These are phyloP conservation scores for Xanthostigma xanthostigma DNA, from an alignment of 2,888 invertebrate genomes.

Conservation along the genomic window DNA sequence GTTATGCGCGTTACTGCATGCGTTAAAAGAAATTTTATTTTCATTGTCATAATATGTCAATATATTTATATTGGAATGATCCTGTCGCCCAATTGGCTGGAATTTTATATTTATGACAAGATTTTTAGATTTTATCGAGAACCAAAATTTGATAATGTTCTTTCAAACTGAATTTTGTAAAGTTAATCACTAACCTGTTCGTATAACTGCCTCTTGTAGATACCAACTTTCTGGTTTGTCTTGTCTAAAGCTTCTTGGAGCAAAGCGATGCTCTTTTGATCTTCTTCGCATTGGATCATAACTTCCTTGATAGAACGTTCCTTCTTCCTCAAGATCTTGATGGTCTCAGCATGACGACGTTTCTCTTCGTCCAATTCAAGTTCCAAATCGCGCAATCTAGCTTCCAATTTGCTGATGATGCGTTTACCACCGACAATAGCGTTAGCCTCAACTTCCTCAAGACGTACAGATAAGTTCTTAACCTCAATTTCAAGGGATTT, in stretches of 20 bases:
- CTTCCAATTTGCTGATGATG: conserved; percentile 94
- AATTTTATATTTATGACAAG: too few species aligned
- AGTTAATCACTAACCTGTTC: conserved; percentile 53
- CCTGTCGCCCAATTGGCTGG: too few species aligned
- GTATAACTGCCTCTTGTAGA: conserved; percentile 90
- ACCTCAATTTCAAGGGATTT: conserved; percentile 96
- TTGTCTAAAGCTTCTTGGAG: conserved; percentile 86
- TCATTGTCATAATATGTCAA: too few species aligned
- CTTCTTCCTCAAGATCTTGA: conserved; percentile 96
- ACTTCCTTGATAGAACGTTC: conserved; percentile 93
- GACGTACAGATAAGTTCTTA: conserved; percentile 81
- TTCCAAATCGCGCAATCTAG: conserved; percentile 87
- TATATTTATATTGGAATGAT: too few species aligned
- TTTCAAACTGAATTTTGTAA: background rate
- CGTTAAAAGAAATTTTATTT: too few species aligned
- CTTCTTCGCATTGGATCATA: conserved; percentile 89
- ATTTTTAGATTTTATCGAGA: too few species aligned
- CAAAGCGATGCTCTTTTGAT: conserved; percentile 86
- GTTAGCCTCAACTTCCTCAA: conserved; percentile 94
- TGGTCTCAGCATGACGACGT: conserved; percentile 91
- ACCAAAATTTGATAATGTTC: too few species aligned
- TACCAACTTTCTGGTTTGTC: conserved; percentile 68
- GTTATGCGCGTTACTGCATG: too few species aligned
- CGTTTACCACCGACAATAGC: conserved; percentile 93
- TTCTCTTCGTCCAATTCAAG: conserved; percentile 92